A percentile compares a stretch with the other conserved stretches of the same genome.
These are phyloP conservation scores for Baccha elongata DNA, from an alignment of 2,888 invertebrate genomes.

Conservation along the genomic window DNA sequence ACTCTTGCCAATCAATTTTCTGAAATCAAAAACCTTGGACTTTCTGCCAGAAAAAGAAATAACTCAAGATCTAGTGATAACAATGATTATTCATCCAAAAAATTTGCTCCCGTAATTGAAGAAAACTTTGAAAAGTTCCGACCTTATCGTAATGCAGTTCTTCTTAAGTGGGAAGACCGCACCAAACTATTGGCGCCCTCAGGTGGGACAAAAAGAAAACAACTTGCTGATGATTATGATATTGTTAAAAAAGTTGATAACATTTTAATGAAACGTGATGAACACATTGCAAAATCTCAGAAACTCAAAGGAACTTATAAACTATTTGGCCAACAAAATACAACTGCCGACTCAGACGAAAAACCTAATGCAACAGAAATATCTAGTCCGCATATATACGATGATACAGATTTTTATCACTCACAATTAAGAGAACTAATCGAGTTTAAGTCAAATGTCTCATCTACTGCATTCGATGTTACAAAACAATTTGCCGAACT, in stretches of 20 bases:
- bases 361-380: slow-evolving; percentile 83
- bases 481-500: slow-evolving; percentile 95
- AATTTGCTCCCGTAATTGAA: slow-evolving; percentile 83
- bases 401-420: slow-evolving; percentile 98
- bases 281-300: slow-evolving; percentile 91
- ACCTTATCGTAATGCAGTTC: slow-evolving; percentile 89
- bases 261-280: slow-evolving; percentile 89
- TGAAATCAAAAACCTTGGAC: slow-evolving; percentile 84
- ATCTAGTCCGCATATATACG: slow-evolving; percentile 93
- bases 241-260: slow-evolving; percentile 91
- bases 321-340: slow-evolving; percentile 83
- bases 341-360: slow-evolving; percentile 76
- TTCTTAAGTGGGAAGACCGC: slow-evolving; percentile 98
- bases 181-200: slow-evolving; percentile 88
- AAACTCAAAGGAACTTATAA: slow-evolving; percentile 89
- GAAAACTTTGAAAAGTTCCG: slow-evolving; percentile 85
- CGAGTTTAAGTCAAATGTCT: slow-evolving; percentile 92
- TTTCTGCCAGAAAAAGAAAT: slow-evolving; percentile 74
- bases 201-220: slow-evolving; percentile 84
- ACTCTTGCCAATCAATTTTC: slow-evolving; percentile 86
- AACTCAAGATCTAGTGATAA: slow-evolving; percentile 68
- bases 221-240: slow-evolving; percentile 83
- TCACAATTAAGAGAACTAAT: slow-evolving; percentile 95
- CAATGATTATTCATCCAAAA: slow-evolving; percentile 74
- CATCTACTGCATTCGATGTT: slow-evolving; percentile 92